Evolutionary conservation across 2,888 invertebrate species (phyloP), one percentile per base, ranked within the genome.

Genomic region (Morinoia aosen): DNA sequence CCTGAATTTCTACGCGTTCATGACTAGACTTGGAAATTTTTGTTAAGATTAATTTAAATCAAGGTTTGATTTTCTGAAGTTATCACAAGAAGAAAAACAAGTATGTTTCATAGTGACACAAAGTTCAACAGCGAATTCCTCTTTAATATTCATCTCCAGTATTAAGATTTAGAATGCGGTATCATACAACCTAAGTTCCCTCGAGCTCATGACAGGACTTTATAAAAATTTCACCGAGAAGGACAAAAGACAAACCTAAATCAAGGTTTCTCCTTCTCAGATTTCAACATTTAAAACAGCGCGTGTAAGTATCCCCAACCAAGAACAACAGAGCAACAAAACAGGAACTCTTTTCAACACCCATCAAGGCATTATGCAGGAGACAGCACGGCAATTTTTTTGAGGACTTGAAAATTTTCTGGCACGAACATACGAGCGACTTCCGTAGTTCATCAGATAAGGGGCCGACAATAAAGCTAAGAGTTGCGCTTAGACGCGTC

Each of bases 361-460:
- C 76, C 33, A 76, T 76, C 76, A 76, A 33, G 25, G 76, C 19
- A 76, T 16, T 76, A 33, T 76, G 10, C 25, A 76, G 25, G 25
- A 76, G 76, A 76, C 19, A 33, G 33, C 16, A 14, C 25, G 16
- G 76, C 25, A 12, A 76, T 76, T 19, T 76, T 76, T 76, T 76
- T 76, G 61, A 76, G 76, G 25, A 76, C 76, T 16, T 19, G 3
- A 76, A 76, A 33, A 76, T 76, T 76, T 76, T 76, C 25, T 76
- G 76, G 8, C 2, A 76, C 76, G 76, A 76, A 76, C 2, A 8
- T 19, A 76, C 76, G 25, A 76, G 76, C 76, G 76, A 76, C 76
- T 76, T 76, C 76, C 76, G 76, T 76, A 76, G 76, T 76, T 76
- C 25, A 76, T 76, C 76, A 76, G 76, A 76, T 76, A 76, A 76